Conservation (phyloP, 2,888 invertebrate species). For the Shargacucullia verbasci region DNA sequence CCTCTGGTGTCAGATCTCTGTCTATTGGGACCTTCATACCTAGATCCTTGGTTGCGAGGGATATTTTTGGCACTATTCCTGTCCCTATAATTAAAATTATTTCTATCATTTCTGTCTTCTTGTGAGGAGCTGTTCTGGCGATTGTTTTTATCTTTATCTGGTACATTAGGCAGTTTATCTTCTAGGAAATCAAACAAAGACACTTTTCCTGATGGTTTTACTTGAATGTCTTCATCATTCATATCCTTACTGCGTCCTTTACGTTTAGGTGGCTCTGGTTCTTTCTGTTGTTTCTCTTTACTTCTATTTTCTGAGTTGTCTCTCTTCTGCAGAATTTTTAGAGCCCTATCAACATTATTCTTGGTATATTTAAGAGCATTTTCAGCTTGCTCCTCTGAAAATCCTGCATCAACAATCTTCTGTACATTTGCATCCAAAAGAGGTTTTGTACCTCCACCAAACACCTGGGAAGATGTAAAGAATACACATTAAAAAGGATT, state of each 20-base stretch:
- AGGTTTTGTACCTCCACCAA: conserved; percentile 91
- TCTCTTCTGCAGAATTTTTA: conserved; percentile 90
- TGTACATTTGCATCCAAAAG: conserved; percentile 93
- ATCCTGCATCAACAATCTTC: conserved; percentile 94
- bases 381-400: conserved; percentile 93
- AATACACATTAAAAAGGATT: conserved; percentile 4
- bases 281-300: conserved; percentile 81
- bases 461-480: conserved; percentile 75
- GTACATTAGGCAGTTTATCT: conserved; percentile 92
- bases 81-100: conserved; percentile 73
- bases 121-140: conserved; percentile 69
- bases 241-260: conserved; percentile 83
- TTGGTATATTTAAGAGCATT: conserved; percentile 91
- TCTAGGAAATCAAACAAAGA: conserved; percentile 95
- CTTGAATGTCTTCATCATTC: conserved; percentile 88
- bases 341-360: conserved; percentile 93
- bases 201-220: conserved; percentile 94
- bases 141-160: conserved; percentile 80
- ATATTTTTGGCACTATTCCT: conserved; percentile 75
- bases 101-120: conserved; percentile 76
- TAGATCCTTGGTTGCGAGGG: conserved; percentile 72
- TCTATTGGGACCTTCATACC: conserved; percentile 74
- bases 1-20: conserved; percentile 74
- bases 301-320: conserved; percentile 83
- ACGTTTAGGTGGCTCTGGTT: conserved; percentile 81